These are phyloP conservation scores for Pseudoatta argentina DNA, from an alignment of 1,140 invertebrate species.

Conservation along the genomic window DNA sequence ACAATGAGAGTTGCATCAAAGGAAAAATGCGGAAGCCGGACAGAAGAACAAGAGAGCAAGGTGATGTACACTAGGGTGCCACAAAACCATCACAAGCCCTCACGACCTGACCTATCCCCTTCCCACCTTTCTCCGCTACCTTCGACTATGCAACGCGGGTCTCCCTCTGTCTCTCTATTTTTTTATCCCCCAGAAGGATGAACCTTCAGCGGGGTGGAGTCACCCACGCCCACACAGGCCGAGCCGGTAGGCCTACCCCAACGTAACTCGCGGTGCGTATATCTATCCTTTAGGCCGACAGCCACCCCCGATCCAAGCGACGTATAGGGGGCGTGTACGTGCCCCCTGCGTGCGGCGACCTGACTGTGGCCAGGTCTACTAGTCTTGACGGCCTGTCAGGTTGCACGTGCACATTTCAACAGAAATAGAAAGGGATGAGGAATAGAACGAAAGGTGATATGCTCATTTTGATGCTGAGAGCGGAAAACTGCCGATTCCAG, in stretches of 20 bases:
- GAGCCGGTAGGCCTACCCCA: constrained; percentile 83
- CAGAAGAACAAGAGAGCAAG: constrained; percentile 51
- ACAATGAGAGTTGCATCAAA: constrained; percentile 66
- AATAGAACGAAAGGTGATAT: constrained; percentile 25
- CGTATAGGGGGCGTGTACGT: constrained; percentile 76
- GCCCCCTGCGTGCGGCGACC: constrained; percentile 67
- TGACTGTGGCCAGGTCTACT: constrained; percentile 62
- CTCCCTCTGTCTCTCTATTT: constrained; percentile 67
- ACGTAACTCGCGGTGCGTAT: constrained; percentile 79
- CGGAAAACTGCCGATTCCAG: constrained; percentile 52
- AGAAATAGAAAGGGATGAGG: constrained; percentile 17
- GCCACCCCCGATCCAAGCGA: constrained; percentile 79
- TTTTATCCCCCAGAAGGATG: constrained; percentile 81
- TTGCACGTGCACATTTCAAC: constrained; percentile 71
- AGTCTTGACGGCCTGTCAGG: constrained; percentile 66
- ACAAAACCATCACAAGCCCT: constrained; percentile 61
- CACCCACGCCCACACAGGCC: constrained; percentile 84
- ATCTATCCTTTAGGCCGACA: constrained; percentile 77
- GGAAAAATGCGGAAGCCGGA: constrained; percentile 75
- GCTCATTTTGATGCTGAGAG: constrained; percentile 64
- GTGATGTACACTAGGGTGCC: constrained; percentile 50
- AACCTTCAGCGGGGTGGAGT: constrained; percentile 83
- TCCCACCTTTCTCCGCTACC: background rate
- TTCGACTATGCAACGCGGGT: constrained; percentile 3
- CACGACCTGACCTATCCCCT: background rate